Evolutionary conservation across 2,113 vertebrate genomes (phyloP), one percentile per base, ranked within the genome.

Genomic region (Clarias magur): DNA sequence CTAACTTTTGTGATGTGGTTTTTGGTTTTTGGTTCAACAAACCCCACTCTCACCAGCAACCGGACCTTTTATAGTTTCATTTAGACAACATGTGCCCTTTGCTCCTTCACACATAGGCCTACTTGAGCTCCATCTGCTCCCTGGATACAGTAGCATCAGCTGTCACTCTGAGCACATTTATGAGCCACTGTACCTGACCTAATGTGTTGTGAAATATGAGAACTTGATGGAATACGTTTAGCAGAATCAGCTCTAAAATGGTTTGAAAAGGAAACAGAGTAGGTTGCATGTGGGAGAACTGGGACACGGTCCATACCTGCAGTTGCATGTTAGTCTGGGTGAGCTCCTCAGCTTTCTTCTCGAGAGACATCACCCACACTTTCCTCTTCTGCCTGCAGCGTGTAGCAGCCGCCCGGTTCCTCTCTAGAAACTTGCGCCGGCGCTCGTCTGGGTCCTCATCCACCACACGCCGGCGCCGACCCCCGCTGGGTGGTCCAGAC

Each of bases 291-390:
- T 2, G 30, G 11, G 11, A 59, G 30, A 73, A 63, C 11, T 9
- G 54, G 70, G 38, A 63, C 16, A 17, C 10, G 54, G 79, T 53
- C 54, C 91, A 87, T 96, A 99, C 98, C 98, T 99, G 98, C 94
- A 99, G 97, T 92, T 99, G 98, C 98, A 99, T 99, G 96, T 99
- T 99, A 95, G 98, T 99, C 96, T 99, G 98, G 88, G 98, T 99
- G 94, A 99, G 97, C 95, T 99, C 98, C 92, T 99, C 98, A 82
- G 98, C 98, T 95, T 99, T 99, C 95, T 99, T 99, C 96, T 99
- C 98, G 94, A 99, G 94, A 92, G 98, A 99, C 95, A 99, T 97
- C 95, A 99, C 98, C 98, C 98, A 99, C 93, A 99, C 98, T 96
- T 99, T 99, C 95, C 98, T 98, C 95, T 99, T 99, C 95, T 99